phyloP scores from a whole-genome alignment of 1,140 invertebrate species.

The Zaprionus gabonicus region DNA sequence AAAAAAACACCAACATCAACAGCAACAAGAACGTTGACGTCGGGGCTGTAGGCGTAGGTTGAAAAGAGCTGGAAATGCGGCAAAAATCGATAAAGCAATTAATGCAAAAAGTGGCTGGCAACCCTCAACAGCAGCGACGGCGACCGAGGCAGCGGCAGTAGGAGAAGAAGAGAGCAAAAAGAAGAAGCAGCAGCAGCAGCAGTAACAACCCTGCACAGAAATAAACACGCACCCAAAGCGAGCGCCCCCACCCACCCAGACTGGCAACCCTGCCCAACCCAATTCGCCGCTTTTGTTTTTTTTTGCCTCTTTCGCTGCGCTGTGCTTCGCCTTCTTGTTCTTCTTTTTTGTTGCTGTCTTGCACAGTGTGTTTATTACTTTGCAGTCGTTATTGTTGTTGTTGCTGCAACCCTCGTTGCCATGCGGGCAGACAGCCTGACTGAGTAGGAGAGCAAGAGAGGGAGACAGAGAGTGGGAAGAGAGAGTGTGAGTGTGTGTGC shows the following conservation, averaged over 20 bases:
- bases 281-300: slow-evolving; percentile 22
- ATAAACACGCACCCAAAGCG: slow-evolving; percentile 61
- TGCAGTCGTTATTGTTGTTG: slow-evolving; percentile 35
- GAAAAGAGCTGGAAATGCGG: slow-evolving; percentile 48
- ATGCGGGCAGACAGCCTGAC: slow-evolving; percentile 32
- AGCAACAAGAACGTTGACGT: slow-evolving; percentile 14
- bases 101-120: slow-evolving; percentile 75
- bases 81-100: slow-evolving; percentile 81
- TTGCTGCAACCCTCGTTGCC: slow-evolving; percentile 57
- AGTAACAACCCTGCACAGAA: slow-evolving; percentile 63
- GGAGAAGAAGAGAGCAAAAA: neutral
- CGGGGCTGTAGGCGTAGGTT: slow-evolving; percentile 11
- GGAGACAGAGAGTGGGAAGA: neutral
- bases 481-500: neutral
- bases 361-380: slow-evolving; percentile 63
- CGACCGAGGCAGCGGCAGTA: neutral
- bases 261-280: slow-evolving; percentile 7
- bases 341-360: slow-evolving; percentile 35
- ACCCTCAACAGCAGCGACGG: slow-evolving; percentile 15
- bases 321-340: neutral
- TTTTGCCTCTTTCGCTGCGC: slow-evolving; percentile 10
- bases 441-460: neutral
- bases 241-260: slow-evolving; percentile 15
- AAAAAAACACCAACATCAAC: slow-evolving; percentile 76
- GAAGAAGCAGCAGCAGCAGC: slow-evolving; percentile 28